A percentile compares a stretch with the other conserved stretches of the same genome.
phyloP scores from a whole-genome alignment of 64 coral and sea anemone species.

The Stichodactyla mertensii region DNA sequence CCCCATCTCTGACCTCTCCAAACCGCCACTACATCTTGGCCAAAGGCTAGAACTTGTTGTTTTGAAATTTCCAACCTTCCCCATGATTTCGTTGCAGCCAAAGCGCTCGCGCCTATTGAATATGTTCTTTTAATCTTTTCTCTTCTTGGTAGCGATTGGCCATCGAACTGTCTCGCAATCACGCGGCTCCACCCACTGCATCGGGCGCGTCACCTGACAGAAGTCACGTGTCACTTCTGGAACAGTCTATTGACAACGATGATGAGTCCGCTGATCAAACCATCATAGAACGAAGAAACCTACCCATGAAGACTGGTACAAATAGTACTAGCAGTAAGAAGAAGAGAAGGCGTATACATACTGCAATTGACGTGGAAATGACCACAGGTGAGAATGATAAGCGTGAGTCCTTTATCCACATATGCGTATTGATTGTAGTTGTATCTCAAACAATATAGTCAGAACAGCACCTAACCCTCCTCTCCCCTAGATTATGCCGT shows the following conservation, averaged over 20 bases:
- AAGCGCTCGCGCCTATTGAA: no score
- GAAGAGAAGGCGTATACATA: conserved; percentile 35
- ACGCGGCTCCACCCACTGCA: conserved; percentile 43
- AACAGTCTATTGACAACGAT: conserved; percentile 78
- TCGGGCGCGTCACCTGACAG: conserved; percentile 34
- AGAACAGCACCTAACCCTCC: no score
- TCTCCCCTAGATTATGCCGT: no score
- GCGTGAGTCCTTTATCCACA: not conserved
- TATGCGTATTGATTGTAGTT: not conserved
- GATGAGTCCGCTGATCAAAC: conserved; percentile 82
- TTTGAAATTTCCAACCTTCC: no score
- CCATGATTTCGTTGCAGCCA: no score
- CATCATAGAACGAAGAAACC: conserved; percentile 42
- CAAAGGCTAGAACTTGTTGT: no score
- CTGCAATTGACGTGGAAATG: conserved; percentile 94
- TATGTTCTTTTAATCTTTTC: not conserved
- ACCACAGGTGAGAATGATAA: conserved; percentile 47
- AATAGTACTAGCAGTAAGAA: conserved; percentile 11
- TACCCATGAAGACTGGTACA: not conserved
- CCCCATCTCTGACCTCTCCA: no score
- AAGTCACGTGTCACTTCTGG: conserved; percentile 79
- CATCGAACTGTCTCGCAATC: conserved; percentile 83
- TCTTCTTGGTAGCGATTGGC: conserved; percentile 68
- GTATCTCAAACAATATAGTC: no score
- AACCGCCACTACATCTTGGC: no score